Evolutionary conservation across 64 coral and sea anemone genomes (phyloP).

Genomic region (Porites australiensis): DNA sequence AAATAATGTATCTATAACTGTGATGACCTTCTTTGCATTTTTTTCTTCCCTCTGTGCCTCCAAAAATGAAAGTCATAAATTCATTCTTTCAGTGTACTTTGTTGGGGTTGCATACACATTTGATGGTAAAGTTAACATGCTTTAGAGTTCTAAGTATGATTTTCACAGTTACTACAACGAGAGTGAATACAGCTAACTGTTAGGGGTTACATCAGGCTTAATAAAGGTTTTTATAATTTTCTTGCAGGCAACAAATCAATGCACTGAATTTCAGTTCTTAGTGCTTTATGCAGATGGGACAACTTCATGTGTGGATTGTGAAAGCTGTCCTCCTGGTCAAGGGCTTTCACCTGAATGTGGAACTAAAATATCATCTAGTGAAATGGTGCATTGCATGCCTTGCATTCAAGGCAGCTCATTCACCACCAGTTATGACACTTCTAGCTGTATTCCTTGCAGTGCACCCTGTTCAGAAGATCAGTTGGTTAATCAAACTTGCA

Average conservation of each 20-base stretch:
- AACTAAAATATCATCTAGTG: not conserved
- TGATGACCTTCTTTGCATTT: no score
- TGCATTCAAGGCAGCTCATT: slow-evolving; percentile 14
- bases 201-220: not conserved
- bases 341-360: not conserved
- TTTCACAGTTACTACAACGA: no score
- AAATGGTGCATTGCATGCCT: not conserved
- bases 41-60: no score
- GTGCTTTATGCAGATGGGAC: not conserved
- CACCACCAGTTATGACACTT: slow-evolving; percentile 21
- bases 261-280: not conserved
- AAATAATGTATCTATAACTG: no score
- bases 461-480: slow-evolving; percentile 39
- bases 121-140: no score
- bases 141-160: no score
- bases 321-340: not conserved
- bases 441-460: slow-evolving; percentile 25
- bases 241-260: not conserved
- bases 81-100: no score
- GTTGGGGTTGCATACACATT: no score
- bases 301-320: not conserved
- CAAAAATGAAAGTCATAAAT: no score
- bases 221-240: not conserved
- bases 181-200: no score
- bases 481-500: slow-evolving; percentile 18